Percentiles rank a stretch among this genome's conserved stretches.
Conservation (phyloP, 2,888 invertebrate genomes). For the Lypha dubia region DNA sequence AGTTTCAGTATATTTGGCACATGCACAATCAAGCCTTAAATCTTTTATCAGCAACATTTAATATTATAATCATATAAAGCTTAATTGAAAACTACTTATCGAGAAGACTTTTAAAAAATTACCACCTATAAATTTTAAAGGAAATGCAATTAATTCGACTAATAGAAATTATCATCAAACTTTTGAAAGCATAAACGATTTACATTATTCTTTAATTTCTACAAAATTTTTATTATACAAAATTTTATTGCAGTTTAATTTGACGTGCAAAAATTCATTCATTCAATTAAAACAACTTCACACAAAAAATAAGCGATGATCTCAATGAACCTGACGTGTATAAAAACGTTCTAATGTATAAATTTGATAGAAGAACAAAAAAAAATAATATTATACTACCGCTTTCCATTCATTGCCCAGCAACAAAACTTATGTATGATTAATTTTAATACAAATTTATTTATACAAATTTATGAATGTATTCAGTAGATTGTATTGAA, state of each 20-base stretch:
- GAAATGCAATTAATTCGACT: background rate
- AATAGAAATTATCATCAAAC: background rate
- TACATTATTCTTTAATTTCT: background rate
- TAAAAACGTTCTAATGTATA: constrained; percentile 9
- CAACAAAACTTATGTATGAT: constrained; percentile 34
- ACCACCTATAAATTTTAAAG: no score
- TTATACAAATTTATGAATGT: background rate
- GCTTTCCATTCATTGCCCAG: constrained; percentile 30
- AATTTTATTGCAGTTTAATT: constrained; percentile 13
- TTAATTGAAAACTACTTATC: background rate
- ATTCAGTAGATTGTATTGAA: no score
- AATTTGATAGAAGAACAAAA: constrained; percentile 14
- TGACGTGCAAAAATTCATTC: constrained; percentile 35
- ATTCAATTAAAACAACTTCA: constrained; percentile 41
- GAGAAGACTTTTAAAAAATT: background rate
- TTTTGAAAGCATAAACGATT: background rate
- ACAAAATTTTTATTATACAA: background rate
- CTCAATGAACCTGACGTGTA: constrained; percentile 62
- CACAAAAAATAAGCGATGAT: constrained; percentile 45
- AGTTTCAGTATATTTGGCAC: background rate
- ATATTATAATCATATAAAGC: background rate
- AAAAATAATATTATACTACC: constrained; percentile 26
- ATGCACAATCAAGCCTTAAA: background rate
- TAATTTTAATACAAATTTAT: constrained; percentile 39
- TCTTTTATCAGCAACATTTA: background rate